These are phyloP conservation scores for Sinocyclocheilus anophthalmus DNA, from an alignment of 2,113 vertebrate species.

Conservation along the genomic window DNA sequence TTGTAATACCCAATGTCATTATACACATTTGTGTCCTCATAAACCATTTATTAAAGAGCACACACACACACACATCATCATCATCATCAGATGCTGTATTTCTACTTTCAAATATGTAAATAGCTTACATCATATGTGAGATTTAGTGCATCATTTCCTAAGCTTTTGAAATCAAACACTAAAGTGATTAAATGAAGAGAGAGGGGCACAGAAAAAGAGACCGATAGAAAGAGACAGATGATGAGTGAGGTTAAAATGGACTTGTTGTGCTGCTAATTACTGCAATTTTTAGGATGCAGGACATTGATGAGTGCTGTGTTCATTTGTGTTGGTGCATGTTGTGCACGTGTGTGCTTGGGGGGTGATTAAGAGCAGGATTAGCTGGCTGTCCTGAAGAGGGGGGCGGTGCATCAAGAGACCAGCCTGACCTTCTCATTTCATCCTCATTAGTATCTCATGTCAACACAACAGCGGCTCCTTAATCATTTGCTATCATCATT, in stretches of 20 bases:
- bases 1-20: too few species aligned
- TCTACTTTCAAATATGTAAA: too few species aligned
- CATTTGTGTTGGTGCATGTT: conserved; percentile 47
- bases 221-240: conserved; percentile 43
- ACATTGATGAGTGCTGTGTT: conserved; percentile 68
- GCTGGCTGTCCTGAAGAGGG: conserved; percentile 78
- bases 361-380: conserved; percentile 86
- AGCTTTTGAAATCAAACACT: too few species aligned
- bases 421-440: conserved; percentile 91
- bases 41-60: too few species aligned
- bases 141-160: too few species aligned
- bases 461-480: conserved; percentile 86
- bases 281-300: conserved; percentile 78
- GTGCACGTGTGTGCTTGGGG: conserved; percentile 40
- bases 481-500: conserved; percentile 84
- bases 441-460: conserved; percentile 89
- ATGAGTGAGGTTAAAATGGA: conserved; percentile 58
- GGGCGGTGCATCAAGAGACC: conserved; percentile 70
- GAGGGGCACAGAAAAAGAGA: conserved; percentile 39
- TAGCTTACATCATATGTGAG: too few species aligned
- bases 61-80: too few species aligned
- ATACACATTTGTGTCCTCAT: too few species aligned
- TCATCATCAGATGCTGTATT: too few species aligned
- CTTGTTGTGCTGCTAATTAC: conserved; percentile 78
- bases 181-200: too few species aligned